Evolutionary conservation across 2,888 invertebrate species (phyloP).

Genomic region (Oasisia sp.): DNA sequence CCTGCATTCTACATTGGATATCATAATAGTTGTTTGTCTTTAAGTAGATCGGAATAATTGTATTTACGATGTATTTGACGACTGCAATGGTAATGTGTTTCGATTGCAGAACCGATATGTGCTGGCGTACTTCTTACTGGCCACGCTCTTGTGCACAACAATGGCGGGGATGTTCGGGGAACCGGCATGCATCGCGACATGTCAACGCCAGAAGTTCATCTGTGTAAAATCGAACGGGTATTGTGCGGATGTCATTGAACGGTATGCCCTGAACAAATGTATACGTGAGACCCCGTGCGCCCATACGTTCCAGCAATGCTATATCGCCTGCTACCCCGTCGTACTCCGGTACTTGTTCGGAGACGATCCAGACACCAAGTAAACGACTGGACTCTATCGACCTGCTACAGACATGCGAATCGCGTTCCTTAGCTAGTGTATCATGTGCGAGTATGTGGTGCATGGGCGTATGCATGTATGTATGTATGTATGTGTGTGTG

Average conservation of each 20-base stretch:
- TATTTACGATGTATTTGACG: too few species aligned
- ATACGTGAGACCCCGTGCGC: neutral
- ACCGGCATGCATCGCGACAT: neutral
- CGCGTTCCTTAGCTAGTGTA: too few species aligned
- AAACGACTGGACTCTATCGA: neutral
- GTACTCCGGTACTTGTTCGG: neutral
- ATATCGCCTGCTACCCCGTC: neutral
- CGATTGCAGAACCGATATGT: neutral
- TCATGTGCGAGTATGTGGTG: too few species aligned
- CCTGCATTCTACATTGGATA: too few species aligned
- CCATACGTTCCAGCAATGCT: neutral
- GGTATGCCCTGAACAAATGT: neutral
- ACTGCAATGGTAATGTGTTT: neutral
- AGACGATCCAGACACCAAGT: neutral
- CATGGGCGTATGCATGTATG: too few species aligned
- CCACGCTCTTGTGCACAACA: neutral
- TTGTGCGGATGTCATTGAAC: neutral
- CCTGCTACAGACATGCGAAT: too few species aligned
- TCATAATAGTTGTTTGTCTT: too few species aligned
- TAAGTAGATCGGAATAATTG: too few species aligned
- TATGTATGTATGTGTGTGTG: too few species aligned
- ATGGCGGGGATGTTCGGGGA: constrained; percentile 12
- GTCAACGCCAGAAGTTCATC: neutral
- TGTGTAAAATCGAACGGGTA: neutral
- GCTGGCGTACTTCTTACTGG: neutral